Base-by-base conservation (phyloP, 2,113 vertebrate genomes). In the Chamaea fasciata region DNA sequence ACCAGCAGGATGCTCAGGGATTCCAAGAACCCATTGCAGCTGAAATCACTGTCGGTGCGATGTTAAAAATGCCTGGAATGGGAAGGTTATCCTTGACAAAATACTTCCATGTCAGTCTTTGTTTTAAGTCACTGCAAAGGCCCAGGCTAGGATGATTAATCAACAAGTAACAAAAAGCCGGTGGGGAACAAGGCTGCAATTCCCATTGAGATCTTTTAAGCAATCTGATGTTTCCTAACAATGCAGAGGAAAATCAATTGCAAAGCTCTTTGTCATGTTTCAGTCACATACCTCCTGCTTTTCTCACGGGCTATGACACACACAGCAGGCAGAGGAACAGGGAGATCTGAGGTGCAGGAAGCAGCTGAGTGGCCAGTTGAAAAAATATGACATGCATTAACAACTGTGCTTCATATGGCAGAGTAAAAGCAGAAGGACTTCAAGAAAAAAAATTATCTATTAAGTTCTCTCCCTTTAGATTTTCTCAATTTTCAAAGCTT, bases 21-120 rank as follows among this genome's bases (percentile, higher is more conserved):
- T 92, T 92, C 80, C 8, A 33, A 87, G 89, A 96, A 90, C 10
- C 35, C 92, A 30, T 87, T 96, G 79, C 88, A 93, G 76, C 75
- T 96, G 82, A 97, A 98, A 97, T 92, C 89, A 94, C 83, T 95
- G 94, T 75, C 67, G 67, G 42, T 19, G 41, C 5, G 13, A 95
- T 57, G n/a, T 57, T 85, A 95, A 95, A 94, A 87, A 87, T 87
- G 52, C 62, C 74, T 80, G 82, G 60, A 89, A 94, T 55, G 24
- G 76, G 62, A 75, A 81, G 13, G 33, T 69, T 84, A 31, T 39
- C 35, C 83, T 83, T 85, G 78, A 91, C 52, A 90, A 94, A 96
- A 83, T 70, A 86, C 70, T 93, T 95, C 92, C 47, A 26, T 44
- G 79, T 57, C 46, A 71, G 79, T 63, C 70, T 49, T 68, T 52